phyloP scores from a whole-genome alignment of 1,140 invertebrate genomes.

The Pseudomyrmex gracilis region DNA sequence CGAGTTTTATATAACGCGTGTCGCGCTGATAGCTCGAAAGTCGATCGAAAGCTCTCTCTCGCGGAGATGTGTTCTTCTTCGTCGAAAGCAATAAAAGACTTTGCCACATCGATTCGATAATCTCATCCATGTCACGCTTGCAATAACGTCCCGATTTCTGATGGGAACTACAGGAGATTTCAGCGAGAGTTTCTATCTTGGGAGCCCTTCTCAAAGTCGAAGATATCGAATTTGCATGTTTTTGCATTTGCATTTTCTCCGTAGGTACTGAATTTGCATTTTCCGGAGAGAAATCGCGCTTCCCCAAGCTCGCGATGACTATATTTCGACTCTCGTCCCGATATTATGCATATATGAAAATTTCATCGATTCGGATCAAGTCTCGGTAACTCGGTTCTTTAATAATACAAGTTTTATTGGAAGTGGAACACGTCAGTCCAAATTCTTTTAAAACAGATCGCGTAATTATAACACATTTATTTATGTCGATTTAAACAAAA shows the following conservation, averaged over 20 bases:
- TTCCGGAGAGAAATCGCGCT: constrained; percentile 12
- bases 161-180: constrained; percentile 42
- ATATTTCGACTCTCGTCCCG: constrained; percentile 14
- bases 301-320: not conserved
- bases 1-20: not conserved
- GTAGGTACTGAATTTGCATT: constrained; percentile 36
- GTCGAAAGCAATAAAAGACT: constrained; percentile 23
- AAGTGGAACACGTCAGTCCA: not conserved
- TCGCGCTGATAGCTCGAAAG: not conserved
- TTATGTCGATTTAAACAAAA: no score
- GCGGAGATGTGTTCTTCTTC: constrained; percentile 7
- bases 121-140: constrained; percentile 51
- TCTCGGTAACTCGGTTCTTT: not conserved
- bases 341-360: constrained; percentile 18
- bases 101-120: constrained; percentile 49
- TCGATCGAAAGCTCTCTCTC: constrained; percentile 8
- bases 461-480: no score
- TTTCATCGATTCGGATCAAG: constrained; percentile 20
- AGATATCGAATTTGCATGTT: constrained; percentile 58
- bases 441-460: not conserved
- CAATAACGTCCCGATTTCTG: constrained; percentile 65
- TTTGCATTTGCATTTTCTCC: constrained; percentile 51
- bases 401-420: not conserved
- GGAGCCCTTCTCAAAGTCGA: constrained; percentile 49
- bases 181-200: constrained; percentile 9